Base-by-base conservation (phyloP, 1,140 invertebrate genomes). In the Drosophila virilis region DNA sequence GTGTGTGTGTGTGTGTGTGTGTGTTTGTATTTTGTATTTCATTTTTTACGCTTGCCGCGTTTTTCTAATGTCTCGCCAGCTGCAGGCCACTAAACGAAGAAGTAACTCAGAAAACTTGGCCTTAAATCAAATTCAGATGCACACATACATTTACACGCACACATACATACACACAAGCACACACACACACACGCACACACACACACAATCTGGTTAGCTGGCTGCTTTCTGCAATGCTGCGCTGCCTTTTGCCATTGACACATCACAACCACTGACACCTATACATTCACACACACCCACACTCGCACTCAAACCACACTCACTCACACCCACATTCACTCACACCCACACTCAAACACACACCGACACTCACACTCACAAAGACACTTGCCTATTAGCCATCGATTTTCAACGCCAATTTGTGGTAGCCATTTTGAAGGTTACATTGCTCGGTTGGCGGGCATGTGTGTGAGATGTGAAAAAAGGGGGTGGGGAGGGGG, bases 361-460 rank as follows among this genome's bases (percentile, higher is more conserved):
- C 32, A 60, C n/a, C 33, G 8, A 40, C 48, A 42, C 42, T 65
- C 40, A 32, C 9, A 28, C 22, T 28, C 22, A 60, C 33, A 51
- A 38, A 40, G 59, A 66, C 57, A 50, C 46, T 67, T 58, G 67
- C 60, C 75, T 77, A 88, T 88, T 82, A 78, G 78, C 75, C 71
- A 88, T 88, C 83, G 82, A 88, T 86, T 88, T 77, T 74, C 71
- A 78, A 43, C 67, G 64, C 68, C 82, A 86, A 86, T 86, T 86
- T 86, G 82, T 52, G 78, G 82, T 64, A 69, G 73, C 40, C 78
- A 75, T 64, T 75, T 75, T 76, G 64, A 86, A 86, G 82, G 82
- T 86, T 86, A 77, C 55, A 57, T 55, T 51, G 52, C 55, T 65
- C 48, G 32, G 15, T 8, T 52, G 50, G n/a, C 6, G 4, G 1